Percentiles rank a stretch among this genome's conserved stretches.
Conservation (phyloP, 1,140 invertebrate species). For the Drosophila sp. region DNA sequence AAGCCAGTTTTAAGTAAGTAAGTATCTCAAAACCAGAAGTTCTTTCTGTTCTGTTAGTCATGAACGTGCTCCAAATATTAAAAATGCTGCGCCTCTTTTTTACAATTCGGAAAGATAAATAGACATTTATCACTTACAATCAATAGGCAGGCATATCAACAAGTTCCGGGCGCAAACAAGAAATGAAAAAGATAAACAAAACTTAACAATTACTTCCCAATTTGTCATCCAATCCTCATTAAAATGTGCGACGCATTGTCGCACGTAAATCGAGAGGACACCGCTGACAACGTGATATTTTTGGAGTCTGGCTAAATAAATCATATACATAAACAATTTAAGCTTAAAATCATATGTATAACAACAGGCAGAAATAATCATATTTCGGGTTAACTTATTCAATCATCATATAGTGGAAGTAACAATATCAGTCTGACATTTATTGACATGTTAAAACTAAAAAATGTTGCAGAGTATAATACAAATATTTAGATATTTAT, state of each 20-base stretch:
- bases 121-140: slow-evolving; percentile 48
- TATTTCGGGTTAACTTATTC: not conserved
- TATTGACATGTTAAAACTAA: no score
- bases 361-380: slow-evolving; percentile 2
- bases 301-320: slow-evolving; percentile 30
- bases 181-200: slow-evolving; percentile 19
- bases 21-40: slow-evolving; percentile 28
- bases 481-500: no score
- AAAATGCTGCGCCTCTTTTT: slow-evolving; percentile 4
- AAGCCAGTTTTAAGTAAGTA: slow-evolving; percentile 21
- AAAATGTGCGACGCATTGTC: slow-evolving; percentile 37
- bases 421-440: no score
- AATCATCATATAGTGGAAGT: not conserved
- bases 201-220: slow-evolving; percentile 63
- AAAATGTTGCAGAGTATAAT: no score
- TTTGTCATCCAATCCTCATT: slow-evolving; percentile 62
- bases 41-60: not conserved
- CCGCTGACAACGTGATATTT: slow-evolving; percentile 41
- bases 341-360: not conserved
- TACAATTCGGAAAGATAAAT: slow-evolving; percentile 6
- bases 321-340: slow-evolving; percentile 16
- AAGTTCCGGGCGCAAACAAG: slow-evolving; percentile 48
- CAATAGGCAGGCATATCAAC: slow-evolving; percentile 50
- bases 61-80: slow-evolving; percentile 19
- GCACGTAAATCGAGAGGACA: slow-evolving; percentile 48